These are phyloP conservation scores for Pygoscelis antarcticus DNA, from an alignment of 2,113 vertebrate species.

Conservation along the genomic window DNA sequence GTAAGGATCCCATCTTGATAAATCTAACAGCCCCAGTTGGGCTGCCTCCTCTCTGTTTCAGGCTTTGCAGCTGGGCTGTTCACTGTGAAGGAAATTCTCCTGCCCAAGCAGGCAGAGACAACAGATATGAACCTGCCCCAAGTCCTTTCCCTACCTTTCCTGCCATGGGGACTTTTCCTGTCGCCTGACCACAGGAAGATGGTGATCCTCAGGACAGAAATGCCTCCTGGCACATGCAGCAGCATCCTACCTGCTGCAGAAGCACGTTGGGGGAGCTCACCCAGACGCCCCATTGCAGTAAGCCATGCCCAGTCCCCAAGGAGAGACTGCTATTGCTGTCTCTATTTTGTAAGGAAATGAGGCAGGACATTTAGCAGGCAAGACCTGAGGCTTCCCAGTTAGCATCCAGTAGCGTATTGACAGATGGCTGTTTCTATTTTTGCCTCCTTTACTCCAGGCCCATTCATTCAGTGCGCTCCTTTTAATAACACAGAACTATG, in stretches of 20 bases:
- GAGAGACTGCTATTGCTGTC: background rate
- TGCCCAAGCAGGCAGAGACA: background rate
- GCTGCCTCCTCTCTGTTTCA: background rate
- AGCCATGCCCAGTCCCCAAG: background rate
- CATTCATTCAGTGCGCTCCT: background rate
- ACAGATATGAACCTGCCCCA: background rate
- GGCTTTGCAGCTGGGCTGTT: background rate
- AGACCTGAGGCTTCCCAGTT: conserved; percentile 11
- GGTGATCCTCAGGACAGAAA: background rate
- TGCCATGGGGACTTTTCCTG: background rate
- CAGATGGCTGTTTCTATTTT: conserved; percentile 38
- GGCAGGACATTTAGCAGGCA: background rate
- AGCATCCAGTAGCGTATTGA: background rate
- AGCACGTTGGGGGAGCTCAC: accelerated
- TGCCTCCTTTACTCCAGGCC: conserved; percentile 19
- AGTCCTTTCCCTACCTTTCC: background rate
- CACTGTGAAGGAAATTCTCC: background rate
- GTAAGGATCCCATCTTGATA: background rate
- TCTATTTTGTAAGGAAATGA: background rate
- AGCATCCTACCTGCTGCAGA: background rate
- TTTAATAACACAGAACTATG: background rate
- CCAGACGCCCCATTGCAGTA: accelerated
- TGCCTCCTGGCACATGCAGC: background rate
- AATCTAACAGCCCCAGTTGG: background rate
- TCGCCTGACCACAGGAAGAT: background rate